Percentiles rank a stretch among this genome's conserved stretches.
phyloP scores from a whole-genome alignment of 2,888 invertebrate species.

The Coleophora deauratella region DNA sequence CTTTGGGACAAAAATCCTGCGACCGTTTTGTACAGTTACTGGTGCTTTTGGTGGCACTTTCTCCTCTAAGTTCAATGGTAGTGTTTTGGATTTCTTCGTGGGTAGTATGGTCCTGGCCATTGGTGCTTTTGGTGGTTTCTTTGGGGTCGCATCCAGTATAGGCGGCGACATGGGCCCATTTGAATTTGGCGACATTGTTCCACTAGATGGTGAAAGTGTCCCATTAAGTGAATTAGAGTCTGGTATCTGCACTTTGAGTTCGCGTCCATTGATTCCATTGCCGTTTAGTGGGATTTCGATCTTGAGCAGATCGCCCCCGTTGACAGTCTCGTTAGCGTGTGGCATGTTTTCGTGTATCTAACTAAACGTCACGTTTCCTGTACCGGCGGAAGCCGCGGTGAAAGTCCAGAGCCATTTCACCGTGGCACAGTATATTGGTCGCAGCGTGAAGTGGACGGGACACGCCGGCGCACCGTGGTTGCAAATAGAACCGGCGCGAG shows the following conservation, averaged over 20 bases:
- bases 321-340: slow-evolving; percentile 33
- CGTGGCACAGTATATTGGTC: slow-evolving; percentile 56
- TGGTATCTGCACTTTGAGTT: slow-evolving; percentile 52
- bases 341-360: slow-evolving; percentile 46
- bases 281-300: slow-evolving; percentile 14
- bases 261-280: slow-evolving; percentile 23
- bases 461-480: slow-evolving; percentile 55
- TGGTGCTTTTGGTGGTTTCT: slow-evolving; percentile 62
- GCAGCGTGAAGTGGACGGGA: no score
- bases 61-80: slow-evolving; percentile 62
- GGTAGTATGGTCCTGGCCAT: slow-evolving; percentile 51
- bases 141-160: slow-evolving; percentile 52
- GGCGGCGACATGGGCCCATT: slow-evolving; percentile 57
- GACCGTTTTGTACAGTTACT: slow-evolving; percentile 43
- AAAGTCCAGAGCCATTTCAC: slow-evolving; percentile 69
- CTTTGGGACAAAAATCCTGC: slow-evolving; percentile 55
- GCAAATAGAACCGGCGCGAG: slow-evolving; percentile 71
- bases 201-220: slow-evolving; percentile 28
- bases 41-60: slow-evolving; percentile 45
- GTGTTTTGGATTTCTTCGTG: slow-evolving; percentile 60
- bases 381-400: slow-evolving; percentile 54
- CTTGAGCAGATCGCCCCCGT: slow-evolving; percentile 8
- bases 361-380: slow-evolving; percentile 54
- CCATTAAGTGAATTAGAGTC: slow-evolving; percentile 36
- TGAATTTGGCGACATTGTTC: slow-evolving; percentile 37